Evolutionary conservation across 2,888 invertebrate species (phyloP), one percentile per base, ranked within the genome.

Genomic region (Polylopha cassiicola): DNA sequence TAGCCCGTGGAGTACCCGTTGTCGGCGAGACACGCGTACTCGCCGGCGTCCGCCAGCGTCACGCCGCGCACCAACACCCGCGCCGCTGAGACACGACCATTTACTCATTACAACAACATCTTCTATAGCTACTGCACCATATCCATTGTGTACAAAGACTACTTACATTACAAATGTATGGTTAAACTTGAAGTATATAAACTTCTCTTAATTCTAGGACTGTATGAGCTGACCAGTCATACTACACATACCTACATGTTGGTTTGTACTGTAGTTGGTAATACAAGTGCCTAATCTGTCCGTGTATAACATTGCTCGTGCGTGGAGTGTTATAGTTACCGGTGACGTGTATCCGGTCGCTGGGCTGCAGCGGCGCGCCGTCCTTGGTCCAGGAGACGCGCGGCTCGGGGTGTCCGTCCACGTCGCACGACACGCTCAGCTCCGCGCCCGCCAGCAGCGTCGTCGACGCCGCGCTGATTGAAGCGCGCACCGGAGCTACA

Each of bases 301-400:
- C n/a, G n/a, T n/a, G n/a, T n/a, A n/a, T n/a, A n/a, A n/a, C n/a
- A n/a, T n/a, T n/a, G 24, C 7, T 30, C 34, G 10, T 7, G 4
- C 11, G 13, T 7, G 4, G 9, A 9, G 18, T 23, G 24, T 34
- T 30, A 20, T 16, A 6, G 46, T 51, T 75, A 93, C 94, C 90
- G 52, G 90, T 88, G 53, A 93, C 88, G 56, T 87, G 86, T 38
- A 91, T 77, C 46, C 90, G 87, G 34, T 89, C 88, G 37, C 84
- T 86, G 15, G 86, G 55, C 17, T 69, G 52, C 7, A 95, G 61
- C 2, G 75, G 82, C 16, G 73, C 70, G 27, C 90, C 89, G 65
- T 96, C 91, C 73, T 94, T 95, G 69, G 89, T 92, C 97, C 97
- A 97, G 42, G 88, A 80, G 2, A 95, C 92, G 47, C 87, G 82